Conservation (phyloP, 92 coral and sea anemone species). For the Desmophyllum pertusum region DNA sequence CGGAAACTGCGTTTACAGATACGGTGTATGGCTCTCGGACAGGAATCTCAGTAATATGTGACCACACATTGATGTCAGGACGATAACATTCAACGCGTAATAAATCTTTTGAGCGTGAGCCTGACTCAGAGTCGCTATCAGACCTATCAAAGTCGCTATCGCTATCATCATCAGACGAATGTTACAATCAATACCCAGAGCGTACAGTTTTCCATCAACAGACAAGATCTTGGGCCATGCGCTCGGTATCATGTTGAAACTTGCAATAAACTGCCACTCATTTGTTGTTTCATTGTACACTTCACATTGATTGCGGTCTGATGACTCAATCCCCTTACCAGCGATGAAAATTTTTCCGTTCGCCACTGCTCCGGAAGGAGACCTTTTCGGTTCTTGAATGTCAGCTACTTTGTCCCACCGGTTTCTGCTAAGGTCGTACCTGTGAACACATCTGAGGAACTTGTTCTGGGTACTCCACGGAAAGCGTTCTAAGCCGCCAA, state of each 20-base stretch:
- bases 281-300: neutral
- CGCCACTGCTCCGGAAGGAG: neutral
- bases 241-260: no score
- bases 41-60: neutral
- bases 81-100: neutral
- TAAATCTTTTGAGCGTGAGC: no score
- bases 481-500: neutral
- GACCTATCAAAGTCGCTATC: no score
- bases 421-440: neutral
- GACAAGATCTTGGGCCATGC: no score
- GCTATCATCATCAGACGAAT: no score
- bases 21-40: no score
- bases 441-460: neutral
- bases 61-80: neutral
- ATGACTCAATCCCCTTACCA: no score
- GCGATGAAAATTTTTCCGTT: neutral
- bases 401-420: neutral
- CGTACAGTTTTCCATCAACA: neutral
- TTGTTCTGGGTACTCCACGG: no score
- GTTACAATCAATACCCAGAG: neutral
- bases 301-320: neutral
- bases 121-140: no score
- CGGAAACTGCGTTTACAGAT: neutral
- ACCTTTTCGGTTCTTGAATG: neutral
- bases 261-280: neutral